These are phyloP conservation scores for Corythornis madagascariensis DNA, from an alignment of 2,113 vertebrate genomes.

Conservation along the genomic window DNA sequence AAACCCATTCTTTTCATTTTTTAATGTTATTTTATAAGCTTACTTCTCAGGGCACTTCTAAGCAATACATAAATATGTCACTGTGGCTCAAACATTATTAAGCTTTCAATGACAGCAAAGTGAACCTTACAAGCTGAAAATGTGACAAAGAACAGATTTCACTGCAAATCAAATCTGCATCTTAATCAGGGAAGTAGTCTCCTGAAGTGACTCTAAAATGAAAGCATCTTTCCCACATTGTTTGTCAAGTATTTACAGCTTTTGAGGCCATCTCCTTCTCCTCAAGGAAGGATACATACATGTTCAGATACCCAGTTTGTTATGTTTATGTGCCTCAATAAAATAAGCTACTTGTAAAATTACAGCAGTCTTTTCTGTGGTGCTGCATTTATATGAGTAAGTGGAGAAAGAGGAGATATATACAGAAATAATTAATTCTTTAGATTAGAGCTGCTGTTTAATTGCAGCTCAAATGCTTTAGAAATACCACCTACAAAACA, in stretches of 20 bases:
- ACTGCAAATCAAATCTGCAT: neutral
- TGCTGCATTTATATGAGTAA: neutral
- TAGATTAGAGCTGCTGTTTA: neutral
- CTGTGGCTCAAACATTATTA: neutral
- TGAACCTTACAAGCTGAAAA: neutral
- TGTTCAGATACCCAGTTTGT: neutral
- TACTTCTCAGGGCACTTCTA: neutral
- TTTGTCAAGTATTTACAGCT: slow-evolving; percentile 42
- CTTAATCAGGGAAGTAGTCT: slow-evolving; percentile 13
- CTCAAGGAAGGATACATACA: neutral
- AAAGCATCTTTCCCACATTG: neutral
- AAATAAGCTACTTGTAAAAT: neutral
- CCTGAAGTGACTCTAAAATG: neutral
- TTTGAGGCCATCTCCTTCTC: neutral
- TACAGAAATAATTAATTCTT: neutral
- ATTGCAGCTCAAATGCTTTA: neutral
- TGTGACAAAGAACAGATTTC: slow-evolving; percentile 41
- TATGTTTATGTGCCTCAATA: neutral
- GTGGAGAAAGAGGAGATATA: neutral
- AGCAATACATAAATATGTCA: neutral
- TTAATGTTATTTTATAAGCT: neutral
- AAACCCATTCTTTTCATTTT: neutral
- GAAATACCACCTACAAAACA: neutral
- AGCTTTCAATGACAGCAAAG: neutral
- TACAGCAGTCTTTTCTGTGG: neutral